Evolutionary conservation across 1,140 invertebrate species (phyloP).

Genomic region (Drosophila kurseongensis): DNA sequence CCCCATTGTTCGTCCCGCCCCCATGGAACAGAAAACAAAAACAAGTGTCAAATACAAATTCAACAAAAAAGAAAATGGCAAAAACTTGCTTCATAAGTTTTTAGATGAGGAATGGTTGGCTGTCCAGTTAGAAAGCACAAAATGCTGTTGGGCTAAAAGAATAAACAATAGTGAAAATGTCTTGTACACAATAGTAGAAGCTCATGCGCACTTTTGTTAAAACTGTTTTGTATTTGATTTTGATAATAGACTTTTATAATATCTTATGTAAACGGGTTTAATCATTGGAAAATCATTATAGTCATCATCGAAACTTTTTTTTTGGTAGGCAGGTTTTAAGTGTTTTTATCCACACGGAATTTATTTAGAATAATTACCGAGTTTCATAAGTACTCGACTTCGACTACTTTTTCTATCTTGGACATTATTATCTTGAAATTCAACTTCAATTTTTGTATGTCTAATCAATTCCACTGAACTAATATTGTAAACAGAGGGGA

Average conservation of each 20-base stretch:
- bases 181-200: slow-evolving; percentile 2
- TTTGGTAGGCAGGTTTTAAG: too few relatives aligned
- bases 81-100: slow-evolving; percentile 67
- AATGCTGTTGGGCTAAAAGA: slow-evolving; percentile 48
- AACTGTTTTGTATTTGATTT: neutral
- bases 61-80: slow-evolving; percentile 37
- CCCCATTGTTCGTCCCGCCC: slow-evolving; percentile 15
- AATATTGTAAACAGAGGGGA: too few relatives aligned
- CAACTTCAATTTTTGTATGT: too few relatives aligned
- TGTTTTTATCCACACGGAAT: too few relatives aligned
- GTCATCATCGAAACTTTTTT: too few relatives aligned
- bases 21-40: slow-evolving; percentile 52
- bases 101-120: slow-evolving; percentile 1
- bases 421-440: too few relatives aligned
- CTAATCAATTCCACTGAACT: too few relatives aligned
- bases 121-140: slow-evolving; percentile 60
- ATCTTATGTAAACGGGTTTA: neutral
- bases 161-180: slow-evolving; percentile 46
- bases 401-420: too few relatives aligned
- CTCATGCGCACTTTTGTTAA: slow-evolving; percentile 10
- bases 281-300: too few relatives aligned
- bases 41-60: slow-evolving; percentile 72
- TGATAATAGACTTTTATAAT: neutral
- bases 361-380: too few relatives aligned
- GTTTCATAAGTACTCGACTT: too few relatives aligned